Percentiles rank a stretch among this genome's conserved stretches.
Conservation (phyloP, 1,140 invertebrate species). For the Mactra quadrangularis region DNA sequence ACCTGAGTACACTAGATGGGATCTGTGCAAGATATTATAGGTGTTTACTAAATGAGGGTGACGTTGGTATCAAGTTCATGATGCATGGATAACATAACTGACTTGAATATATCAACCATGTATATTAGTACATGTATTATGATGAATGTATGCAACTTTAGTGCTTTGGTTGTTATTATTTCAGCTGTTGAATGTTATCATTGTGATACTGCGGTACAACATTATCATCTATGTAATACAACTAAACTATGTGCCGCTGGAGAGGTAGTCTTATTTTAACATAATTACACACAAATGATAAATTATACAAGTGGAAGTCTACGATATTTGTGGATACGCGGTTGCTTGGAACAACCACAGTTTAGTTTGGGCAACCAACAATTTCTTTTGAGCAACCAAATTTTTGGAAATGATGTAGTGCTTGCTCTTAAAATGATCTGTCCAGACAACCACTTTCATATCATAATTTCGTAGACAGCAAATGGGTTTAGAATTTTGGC, state of each 20-base stretch:
- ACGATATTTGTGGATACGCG: no score
- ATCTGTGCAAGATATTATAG: not conserved
- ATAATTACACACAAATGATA: no score
- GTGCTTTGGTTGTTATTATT: not conserved
- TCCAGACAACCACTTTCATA: no score
- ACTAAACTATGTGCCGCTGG: not conserved
- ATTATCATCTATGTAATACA: conserved; percentile 1
- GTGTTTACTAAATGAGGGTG: not conserved
- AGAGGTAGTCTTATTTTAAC: not conserved
- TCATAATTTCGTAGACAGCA: no score
- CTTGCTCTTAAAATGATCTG: no score
- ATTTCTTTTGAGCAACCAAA: no score
- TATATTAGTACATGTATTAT: not conserved
- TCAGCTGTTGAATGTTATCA: conserved; percentile 13
- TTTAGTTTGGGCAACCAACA: no score
- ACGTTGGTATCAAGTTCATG: not conserved
- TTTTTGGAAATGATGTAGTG: no score
- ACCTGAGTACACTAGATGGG: not conserved
- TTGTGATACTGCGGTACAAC: not conserved
- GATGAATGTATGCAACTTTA: not conserved
- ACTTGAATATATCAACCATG: not conserved
- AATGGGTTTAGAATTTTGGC: no score
- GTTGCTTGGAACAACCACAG: no score
- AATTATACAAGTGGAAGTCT: no score
- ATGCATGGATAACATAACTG: not conserved